A percentile compares a stretch with the other conserved stretches of the same genome.
Conservation (phyloP, 2,888 invertebrate species). For the Noctua janthe region DNA sequence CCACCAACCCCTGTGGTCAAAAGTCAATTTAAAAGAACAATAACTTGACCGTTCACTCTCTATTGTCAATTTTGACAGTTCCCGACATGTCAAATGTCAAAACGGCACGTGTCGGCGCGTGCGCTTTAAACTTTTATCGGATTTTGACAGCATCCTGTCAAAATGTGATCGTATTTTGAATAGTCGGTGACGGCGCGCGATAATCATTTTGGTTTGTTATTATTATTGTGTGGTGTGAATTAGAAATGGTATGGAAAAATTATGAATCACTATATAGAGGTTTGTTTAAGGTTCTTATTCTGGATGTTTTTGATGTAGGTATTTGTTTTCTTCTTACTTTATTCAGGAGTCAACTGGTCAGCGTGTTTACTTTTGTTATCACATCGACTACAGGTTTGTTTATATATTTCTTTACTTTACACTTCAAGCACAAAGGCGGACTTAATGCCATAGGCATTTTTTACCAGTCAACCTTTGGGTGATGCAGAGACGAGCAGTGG, state of each 20-base stretch:
- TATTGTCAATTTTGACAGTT: constrained; percentile 80
- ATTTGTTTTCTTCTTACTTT: not conserved
- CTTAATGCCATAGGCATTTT: too few relatives aligned
- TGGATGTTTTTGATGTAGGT: not conserved
- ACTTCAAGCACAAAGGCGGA: too few relatives aligned
- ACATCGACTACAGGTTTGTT: not conserved
- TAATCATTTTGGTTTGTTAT: constrained; percentile 69
- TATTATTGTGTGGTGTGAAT: constrained; percentile 56
- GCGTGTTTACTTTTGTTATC: not conserved
- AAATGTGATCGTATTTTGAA: constrained; percentile 75
- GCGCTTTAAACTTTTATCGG: constrained; percentile 85
- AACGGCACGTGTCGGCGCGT: constrained; percentile 85
- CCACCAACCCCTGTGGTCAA: constrained; percentile 71
- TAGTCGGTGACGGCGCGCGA: constrained; percentile 73
- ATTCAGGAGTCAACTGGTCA: not conserved
- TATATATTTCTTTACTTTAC: too few relatives aligned
- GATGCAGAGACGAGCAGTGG: too few relatives aligned
- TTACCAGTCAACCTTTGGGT: too few relatives aligned
- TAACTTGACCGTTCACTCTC: constrained; percentile 76
- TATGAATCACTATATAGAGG: not conserved
- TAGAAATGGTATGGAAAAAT: constrained; percentile 46
- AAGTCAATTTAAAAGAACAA: constrained; percentile 82
- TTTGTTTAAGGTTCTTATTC: too few relatives aligned
- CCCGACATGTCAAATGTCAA: constrained; percentile 83
- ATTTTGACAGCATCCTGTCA: constrained; percentile 84